phyloP scores from a whole-genome alignment of 2,888 invertebrate genomes.

The Hydrotaea diabolus region DNA sequence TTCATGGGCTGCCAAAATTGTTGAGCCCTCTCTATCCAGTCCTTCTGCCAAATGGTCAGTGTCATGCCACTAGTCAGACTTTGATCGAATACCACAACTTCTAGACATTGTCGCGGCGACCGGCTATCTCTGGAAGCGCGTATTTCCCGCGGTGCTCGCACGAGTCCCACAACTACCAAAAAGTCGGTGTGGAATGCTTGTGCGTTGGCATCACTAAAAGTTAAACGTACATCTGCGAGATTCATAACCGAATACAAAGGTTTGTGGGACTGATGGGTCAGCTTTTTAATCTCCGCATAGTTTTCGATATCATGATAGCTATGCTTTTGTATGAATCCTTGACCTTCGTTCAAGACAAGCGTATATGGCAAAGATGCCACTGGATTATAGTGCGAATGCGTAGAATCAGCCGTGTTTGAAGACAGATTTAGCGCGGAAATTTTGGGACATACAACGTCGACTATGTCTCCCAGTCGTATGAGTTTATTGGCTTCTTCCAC shows the following conservation, averaged over 20 bases:
- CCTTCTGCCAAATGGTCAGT: slow-evolving; percentile 85
- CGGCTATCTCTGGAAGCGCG: slow-evolving; percentile 75
- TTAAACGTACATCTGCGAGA: slow-evolving; percentile 74
- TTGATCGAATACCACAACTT: slow-evolving; percentile 85
- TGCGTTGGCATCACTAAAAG: slow-evolving; percentile 48
- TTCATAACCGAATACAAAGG: slow-evolving; percentile 75
- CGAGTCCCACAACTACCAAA: slow-evolving; percentile 85
- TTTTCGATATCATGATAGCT: slow-evolving; percentile 76
- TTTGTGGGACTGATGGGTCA: slow-evolving; percentile 86
- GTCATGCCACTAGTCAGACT: slow-evolving; percentile 83
- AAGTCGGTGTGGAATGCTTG: slow-evolving; percentile 83
- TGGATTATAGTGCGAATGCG: slow-evolving; percentile 84
- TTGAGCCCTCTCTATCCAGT: slow-evolving; percentile 84
- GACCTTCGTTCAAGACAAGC: slow-evolving; percentile 85
- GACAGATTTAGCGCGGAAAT: slow-evolving; percentile 73
- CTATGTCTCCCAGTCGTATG: slow-evolving; percentile 86
- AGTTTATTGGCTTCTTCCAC: slow-evolving; percentile 84
- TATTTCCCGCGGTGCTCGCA: slow-evolving; percentile 84
- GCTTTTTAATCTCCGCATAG: slow-evolving; percentile 80
- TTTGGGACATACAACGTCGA: slow-evolving; percentile 87
- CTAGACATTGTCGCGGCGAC: slow-evolving; percentile 82
- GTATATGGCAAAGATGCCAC: slow-evolving; percentile 85
- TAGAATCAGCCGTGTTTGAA: slow-evolving; percentile 75
- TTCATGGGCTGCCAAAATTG: slow-evolving; percentile 85
- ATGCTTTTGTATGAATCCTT: slow-evolving; percentile 84